Evolutionary conservation across 1,140 invertebrate genomes (phyloP), one percentile per base, ranked within the genome.

Genomic region (Ceratosolen solmsi): DNA sequence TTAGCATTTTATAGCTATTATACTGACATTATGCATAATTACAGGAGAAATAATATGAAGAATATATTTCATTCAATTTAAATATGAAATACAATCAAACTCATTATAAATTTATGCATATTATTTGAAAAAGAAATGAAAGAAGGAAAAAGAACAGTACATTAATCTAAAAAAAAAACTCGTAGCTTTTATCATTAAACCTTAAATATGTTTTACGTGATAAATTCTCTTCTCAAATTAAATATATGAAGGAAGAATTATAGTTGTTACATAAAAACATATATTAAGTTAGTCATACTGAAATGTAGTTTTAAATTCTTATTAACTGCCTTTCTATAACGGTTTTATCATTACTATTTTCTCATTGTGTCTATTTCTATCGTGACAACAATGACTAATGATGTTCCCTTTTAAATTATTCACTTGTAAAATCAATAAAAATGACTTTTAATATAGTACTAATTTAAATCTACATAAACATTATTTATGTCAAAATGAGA

Each of bases 321-420:
- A 63, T 54, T 54, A 54, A 54, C 17, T 54, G 20, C 51, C 20
- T 65, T 65, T 58, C 9, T 36, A 65, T 20, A 65, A 15, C 30
- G 15, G 20, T 1, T 30, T 68, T 65, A 3, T 65, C 20, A 36
- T 65, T 36, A 36, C n/a, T 25, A 27, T 25, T 38, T 38, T 22
- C 15, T 17, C 17, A 20, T 8, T n/a, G 5, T 13, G 17, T n/a
- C 33, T 22, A 11, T 0, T 38, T 63, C 20, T n/a, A n/a, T 68
- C 33, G 17, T 17, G 63, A 38, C 36, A 38, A 68, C 63, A 68
- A 68, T 68, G 63, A 68, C 36, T 68, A 68, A 68, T 38, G 22
- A 68, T 27, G 9, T 68, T 68, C 22, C 33, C 22, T 11, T 38
- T n/a, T 38, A 38, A 38, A 9, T 68, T 38, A 68, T 38, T 33